These are phyloP conservation scores for Machimus rusticus DNA, from an alignment of 2,888 invertebrate genomes.

Conservation along the genomic window DNA sequence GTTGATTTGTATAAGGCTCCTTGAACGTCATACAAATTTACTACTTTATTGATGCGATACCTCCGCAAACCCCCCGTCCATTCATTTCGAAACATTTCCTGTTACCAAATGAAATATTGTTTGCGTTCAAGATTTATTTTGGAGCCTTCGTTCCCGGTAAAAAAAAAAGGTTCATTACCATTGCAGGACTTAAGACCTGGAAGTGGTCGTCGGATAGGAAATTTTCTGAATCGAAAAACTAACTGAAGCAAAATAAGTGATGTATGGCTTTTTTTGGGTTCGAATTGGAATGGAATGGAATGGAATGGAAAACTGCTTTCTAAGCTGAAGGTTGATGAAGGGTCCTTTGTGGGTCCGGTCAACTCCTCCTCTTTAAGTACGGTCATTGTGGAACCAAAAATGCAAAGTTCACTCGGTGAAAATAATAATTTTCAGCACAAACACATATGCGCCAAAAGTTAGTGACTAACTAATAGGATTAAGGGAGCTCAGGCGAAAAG, in stretches of 20 bases:
- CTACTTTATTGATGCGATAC: background rate
- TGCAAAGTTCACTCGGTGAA: background rate
- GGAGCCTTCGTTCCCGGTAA: background rate
- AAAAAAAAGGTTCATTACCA: background rate
- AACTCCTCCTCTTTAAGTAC: background rate
- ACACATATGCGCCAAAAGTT: background rate
- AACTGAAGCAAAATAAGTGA: background rate
- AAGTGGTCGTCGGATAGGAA: background rate
- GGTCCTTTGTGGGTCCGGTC: background rate
- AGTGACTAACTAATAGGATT: background rate
- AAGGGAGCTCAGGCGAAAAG: background rate
- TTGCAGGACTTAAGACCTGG: background rate
- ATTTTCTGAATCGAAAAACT: background rate
- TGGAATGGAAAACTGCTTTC: background rate
- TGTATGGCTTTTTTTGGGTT: background rate
- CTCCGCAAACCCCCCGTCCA: background rate
- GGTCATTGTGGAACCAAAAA: background rate
- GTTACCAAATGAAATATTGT: background rate
- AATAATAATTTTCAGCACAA: background rate
- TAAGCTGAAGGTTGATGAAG: background rate
- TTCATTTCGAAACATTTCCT: background rate
- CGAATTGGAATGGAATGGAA: background rate
- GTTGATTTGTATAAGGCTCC: slow-evolving; percentile 11
- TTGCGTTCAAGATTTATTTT: background rate
- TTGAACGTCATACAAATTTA: background rate